Evolutionary conservation across 2,888 invertebrate species (phyloP), one percentile per base, ranked within the genome.

Genomic region (Crossocerus cetratus): DNA sequence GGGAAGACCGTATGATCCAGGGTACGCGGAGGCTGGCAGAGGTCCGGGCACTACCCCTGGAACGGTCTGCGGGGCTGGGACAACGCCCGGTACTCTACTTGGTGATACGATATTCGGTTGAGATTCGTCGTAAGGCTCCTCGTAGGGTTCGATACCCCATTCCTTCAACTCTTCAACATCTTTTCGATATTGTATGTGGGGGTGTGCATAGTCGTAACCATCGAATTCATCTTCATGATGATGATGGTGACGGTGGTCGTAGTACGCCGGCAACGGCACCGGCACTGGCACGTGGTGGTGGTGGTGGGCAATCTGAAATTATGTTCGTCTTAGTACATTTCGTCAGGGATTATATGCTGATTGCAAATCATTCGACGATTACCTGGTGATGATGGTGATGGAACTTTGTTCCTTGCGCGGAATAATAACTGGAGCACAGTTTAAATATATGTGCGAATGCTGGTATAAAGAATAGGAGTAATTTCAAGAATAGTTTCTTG

Each of bases 371-470:
- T 16, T 16, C 2, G 49, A n/a, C 4, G n/a, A 49, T 55, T 87
- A 91, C 91, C 90, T 91, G 87, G 88, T 96, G 96, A 85, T 95
- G 95, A 86, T 96, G 96, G 83, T 96, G 96, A 88, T 96, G 96
- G 84, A 92, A 95, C 86, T 96, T 96, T 56, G 95, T 94, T 16
- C 93, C 92, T 82, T 95, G 94, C 84, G 93, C 93, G 82, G 94
- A 93, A 79, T 96, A 95, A 85, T 96, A 96, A 91, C 95, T 95
- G 3, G 96, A 95, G 89, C 96, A 97, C 16, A 96, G 91, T 88
- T 96, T 96, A 91, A 96, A 96, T 73, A 97, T 93, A 87, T 96
- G 95, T 66, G 95, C 94, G 74, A 97, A 90, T 0, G 96, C 95
- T 0, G 96, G 96, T 91, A 96, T 96, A 49, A 97, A 86, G 92